phyloP scores from a whole-genome alignment of 2,113 vertebrate species.

The Dendrocopos noguchii region DNA sequence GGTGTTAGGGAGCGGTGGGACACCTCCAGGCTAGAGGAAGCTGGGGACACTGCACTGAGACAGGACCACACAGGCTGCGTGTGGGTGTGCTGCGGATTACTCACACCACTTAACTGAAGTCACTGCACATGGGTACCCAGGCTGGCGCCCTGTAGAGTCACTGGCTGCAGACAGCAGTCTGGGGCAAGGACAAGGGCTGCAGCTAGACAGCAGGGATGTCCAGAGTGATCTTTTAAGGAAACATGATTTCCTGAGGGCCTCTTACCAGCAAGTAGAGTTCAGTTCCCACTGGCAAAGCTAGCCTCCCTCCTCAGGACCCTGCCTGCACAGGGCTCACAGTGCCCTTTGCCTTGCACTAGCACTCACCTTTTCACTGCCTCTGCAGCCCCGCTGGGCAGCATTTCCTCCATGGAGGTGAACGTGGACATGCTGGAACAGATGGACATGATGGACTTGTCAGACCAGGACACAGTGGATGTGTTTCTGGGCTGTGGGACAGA shows the following conservation, averaged over 20 bases:
- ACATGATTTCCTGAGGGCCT: not conserved
- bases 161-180: not conserved
- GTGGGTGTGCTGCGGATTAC: slow-evolving; percentile 4
- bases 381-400: slow-evolving; percentile 90
- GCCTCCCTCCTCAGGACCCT: not conserved
- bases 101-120: not conserved
- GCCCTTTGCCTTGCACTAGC: not conserved
- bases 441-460: slow-evolving; percentile 90
- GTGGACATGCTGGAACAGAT: slow-evolving; percentile 95
- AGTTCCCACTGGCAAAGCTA: not conserved
- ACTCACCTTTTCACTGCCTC: not conserved
- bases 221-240: not conserved
- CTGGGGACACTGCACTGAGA: not conserved
- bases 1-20: not conserved
- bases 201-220: not conserved
- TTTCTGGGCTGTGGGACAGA: slow-evolving; percentile 88
- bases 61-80: not conserved
- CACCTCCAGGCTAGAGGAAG: not conserved
- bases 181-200: not conserved
- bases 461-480: slow-evolving; percentile 91
- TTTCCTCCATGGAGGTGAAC: slow-evolving; percentile 98
- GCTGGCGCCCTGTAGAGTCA: not conserved
- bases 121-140: not conserved
- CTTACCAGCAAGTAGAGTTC: not conserved
- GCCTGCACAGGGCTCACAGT: not conserved